Conservation (phyloP, 1,140 invertebrate species). For the Melanaphis sacchari region DNA sequence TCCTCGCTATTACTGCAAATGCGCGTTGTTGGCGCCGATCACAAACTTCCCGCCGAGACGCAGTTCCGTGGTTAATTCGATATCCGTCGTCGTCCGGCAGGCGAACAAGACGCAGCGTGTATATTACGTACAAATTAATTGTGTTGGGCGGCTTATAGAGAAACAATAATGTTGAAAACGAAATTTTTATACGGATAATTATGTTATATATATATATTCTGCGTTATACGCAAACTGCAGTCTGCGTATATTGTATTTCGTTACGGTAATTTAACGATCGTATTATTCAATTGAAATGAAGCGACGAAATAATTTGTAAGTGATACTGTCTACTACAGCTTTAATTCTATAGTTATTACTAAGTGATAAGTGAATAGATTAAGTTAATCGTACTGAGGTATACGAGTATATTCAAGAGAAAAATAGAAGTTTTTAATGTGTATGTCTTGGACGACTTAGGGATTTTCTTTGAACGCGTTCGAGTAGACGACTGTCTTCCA, state of each 20-base stretch:
- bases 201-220: neutral
- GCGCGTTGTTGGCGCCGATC: neutral
- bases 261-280: neutral
- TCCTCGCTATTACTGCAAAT: too few species aligned
- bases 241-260: neutral
- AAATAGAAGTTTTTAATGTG: neutral
- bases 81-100: neutral
- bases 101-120: neutral
- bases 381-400: neutral
- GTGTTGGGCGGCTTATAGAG: neutral
- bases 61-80: neutral
- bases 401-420: neutral
- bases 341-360: neutral
- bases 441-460: neutral
- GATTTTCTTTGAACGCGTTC: neutral
- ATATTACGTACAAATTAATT: too few species aligned
- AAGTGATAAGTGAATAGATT: neutral
- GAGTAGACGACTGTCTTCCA: neutral
- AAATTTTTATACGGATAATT: neutral
- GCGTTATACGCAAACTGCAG: neutral
- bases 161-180: neutral
- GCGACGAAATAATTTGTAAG: neutral
- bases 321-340: neutral
- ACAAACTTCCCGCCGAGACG: neutral
- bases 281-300: neutral